Evolutionary conservation across 2,888 invertebrate genomes (phyloP).

Genomic region (Rhimphoctona megacephalus): DNA sequence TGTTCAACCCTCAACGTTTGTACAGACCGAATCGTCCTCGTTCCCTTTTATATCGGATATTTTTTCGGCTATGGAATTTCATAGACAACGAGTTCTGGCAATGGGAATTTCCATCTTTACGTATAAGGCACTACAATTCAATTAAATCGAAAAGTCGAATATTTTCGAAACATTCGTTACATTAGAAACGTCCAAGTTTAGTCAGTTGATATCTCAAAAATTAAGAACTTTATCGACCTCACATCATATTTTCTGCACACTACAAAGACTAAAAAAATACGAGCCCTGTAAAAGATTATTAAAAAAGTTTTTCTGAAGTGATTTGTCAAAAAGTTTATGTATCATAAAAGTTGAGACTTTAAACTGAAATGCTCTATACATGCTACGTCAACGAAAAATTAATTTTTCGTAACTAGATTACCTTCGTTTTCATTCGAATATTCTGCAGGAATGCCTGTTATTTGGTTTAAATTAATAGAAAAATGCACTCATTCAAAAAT

Average conservation of each 20-base stretch:
- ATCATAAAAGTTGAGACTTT: neutral
- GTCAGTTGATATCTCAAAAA: neutral
- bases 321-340: constrained; percentile 10
- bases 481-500: neutral
- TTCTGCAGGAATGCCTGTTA: neutral
- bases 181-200: neutral
- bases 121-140: neutral
- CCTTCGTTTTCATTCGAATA: neutral
- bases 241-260: neutral
- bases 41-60: constrained; percentile 33
- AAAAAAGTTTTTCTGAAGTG: neutral
- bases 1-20: neutral
- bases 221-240: neutral
- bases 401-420: neutral
- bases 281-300: neutral
- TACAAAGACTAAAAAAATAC: neutral
- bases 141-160: neutral
- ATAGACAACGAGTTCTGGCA: constrained; percentile 2
- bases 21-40: constrained; percentile 13
- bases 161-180: neutral
- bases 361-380: neutral
- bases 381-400: neutral
- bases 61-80: constrained; percentile 20
- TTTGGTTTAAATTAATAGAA: neutral
- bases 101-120: neutral